Conservation (phyloP, 2,113 vertebrate species). For the Xenopus laevis region DNA sequence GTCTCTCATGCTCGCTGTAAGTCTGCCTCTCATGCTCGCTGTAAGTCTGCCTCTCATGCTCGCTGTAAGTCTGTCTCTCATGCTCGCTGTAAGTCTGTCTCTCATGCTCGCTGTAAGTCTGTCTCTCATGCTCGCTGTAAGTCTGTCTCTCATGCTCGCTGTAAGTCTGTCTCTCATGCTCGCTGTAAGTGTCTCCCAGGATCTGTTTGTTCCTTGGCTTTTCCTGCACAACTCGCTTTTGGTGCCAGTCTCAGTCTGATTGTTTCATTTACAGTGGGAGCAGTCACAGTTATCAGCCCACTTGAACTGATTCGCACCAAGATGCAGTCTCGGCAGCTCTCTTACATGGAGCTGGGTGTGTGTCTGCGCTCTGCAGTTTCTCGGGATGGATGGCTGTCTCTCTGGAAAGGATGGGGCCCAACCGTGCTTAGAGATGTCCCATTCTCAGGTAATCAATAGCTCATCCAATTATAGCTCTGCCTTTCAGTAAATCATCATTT, state of each 20-base stretch:
- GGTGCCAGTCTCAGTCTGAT: background rate
- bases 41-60: too few relatives aligned
- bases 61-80: too few relatives aligned
- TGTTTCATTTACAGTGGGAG: slow-evolving; percentile 72
- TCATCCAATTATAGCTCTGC: too few relatives aligned
- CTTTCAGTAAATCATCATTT: too few relatives aligned
- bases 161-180: too few relatives aligned
- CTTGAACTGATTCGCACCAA: slow-evolving; percentile 92
- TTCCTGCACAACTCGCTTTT: background rate
- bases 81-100: too few relatives aligned
- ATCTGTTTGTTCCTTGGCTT: background rate
- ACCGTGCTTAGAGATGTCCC: slow-evolving; percentile 89
- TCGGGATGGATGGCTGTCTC: slow-evolving; percentile 83
- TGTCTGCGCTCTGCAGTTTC: slow-evolving; percentile 77
- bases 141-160: too few relatives aligned
- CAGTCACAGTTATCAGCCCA: slow-evolving; percentile 87
- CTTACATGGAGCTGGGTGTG: slow-evolving; percentile 73
- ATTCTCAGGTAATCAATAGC: slow-evolving; percentile 79
- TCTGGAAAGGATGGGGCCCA: slow-evolving; percentile 94
- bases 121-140: too few relatives aligned
- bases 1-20: too few relatives aligned
- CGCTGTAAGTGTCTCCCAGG: slow-evolving; percentile 70
- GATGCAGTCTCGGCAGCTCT: slow-evolving; percentile 84
- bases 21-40: too few relatives aligned
- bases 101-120: too few relatives aligned